These are phyloP conservation scores for Coptodon bakossiorum DNA, from an alignment of 2,113 vertebrate genomes.

Conservation along the genomic window DNA sequence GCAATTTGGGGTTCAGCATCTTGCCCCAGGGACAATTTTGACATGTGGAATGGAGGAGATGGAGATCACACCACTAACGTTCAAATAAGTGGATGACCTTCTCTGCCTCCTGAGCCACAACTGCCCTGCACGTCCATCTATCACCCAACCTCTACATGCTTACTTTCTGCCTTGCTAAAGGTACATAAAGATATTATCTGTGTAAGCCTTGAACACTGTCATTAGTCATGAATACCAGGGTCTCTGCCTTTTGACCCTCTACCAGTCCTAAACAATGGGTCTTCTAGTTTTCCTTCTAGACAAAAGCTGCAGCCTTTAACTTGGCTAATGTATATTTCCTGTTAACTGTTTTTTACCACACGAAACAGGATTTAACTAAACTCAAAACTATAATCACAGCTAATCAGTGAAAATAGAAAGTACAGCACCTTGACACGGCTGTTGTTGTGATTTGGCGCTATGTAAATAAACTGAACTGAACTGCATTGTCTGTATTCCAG, in stretches of 20 bases:
- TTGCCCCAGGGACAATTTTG: background rate
- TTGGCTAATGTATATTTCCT: background rate
- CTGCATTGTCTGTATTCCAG: too few species aligned
- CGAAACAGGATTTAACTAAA: rapidly evolving
- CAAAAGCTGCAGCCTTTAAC: background rate
- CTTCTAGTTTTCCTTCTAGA: background rate
- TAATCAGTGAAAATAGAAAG: background rate
- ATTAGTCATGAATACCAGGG: background rate
- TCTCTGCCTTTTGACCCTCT: background rate
- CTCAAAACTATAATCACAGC: background rate
- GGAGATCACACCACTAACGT: background rate
- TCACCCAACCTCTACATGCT: background rate
- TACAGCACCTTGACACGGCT: background rate
- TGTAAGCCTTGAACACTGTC: background rate
- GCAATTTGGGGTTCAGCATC: background rate
- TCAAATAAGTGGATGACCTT: background rate
- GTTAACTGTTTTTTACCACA: background rate
- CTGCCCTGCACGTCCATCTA: background rate
- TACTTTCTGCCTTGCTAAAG: background rate
- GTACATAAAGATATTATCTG: background rate
- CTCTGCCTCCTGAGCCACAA: background rate
- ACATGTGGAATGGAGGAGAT: background rate
- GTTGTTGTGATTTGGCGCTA: too few species aligned
- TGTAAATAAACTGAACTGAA: too few species aligned
- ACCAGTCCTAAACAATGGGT: background rate